These are phyloP conservation scores for Drosophila gaucha DNA, from an alignment of 2,888 invertebrate species.

Conservation along the genomic window DNA sequence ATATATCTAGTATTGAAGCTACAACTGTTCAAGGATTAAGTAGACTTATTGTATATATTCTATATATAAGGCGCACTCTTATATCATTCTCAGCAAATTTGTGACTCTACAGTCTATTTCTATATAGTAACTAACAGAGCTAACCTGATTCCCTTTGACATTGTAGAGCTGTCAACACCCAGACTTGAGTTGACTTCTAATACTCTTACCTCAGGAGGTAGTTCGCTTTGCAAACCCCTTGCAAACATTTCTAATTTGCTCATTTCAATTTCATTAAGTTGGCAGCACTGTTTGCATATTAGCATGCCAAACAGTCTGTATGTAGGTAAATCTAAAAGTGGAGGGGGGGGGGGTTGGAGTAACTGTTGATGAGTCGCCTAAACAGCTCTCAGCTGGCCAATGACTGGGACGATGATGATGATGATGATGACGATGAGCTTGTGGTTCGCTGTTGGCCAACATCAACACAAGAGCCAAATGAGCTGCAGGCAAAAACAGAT, in stretches of 20 bases:
- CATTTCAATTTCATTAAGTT: slow-evolving; percentile 79
- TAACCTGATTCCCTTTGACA: not conserved
- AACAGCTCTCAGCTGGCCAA: slow-evolving; percentile 70
- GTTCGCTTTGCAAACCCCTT: not conserved
- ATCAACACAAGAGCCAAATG: slow-evolving; percentile 62
- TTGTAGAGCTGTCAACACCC: not conserved
- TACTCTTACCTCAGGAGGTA: not conserved
- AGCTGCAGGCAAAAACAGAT: slow-evolving; percentile 71
- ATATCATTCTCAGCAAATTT: no score
- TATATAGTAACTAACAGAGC: not conserved
- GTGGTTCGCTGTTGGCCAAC: slow-evolving; percentile 61
- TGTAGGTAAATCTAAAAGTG: not conserved
- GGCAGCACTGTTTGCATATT: slow-evolving; percentile 77
- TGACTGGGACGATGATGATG: slow-evolving; percentile 24
- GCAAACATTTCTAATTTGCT: slow-evolving; percentile 70
- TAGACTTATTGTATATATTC: no score
- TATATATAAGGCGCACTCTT: no score
- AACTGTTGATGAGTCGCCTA: slow-evolving; percentile 66
- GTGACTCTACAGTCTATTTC: no score
- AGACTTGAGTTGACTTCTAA: not conserved
- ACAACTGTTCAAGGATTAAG: not conserved
- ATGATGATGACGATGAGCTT: slow-evolving; percentile 47
- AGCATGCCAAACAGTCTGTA: slow-evolving; percentile 68
- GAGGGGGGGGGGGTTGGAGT: not conserved
- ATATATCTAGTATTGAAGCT: no score